Evolutionary conservation across 35 echinoderm and acorn worm species (phyloP), one percentile per base, ranked within the genome.

Genomic region (Acanthaster planci): DNA sequence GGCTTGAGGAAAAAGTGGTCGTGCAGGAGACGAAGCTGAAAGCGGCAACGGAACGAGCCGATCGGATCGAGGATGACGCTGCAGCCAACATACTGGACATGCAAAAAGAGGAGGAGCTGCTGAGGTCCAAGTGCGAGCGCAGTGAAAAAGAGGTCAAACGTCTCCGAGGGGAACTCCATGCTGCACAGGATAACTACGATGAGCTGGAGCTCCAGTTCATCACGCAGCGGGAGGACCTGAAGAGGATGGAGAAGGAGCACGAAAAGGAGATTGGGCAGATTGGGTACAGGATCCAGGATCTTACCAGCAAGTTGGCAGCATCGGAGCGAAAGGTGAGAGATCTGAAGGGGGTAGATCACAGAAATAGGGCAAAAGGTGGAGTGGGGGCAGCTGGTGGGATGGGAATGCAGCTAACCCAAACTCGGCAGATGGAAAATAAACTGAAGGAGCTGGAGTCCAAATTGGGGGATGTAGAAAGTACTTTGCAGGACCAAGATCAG

Each of bases 301-400:
- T 99, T 37, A 99, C 96, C 40, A 79, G 81, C 31, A 99, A 99
- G 64, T 76, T 99, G 39, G 88, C 88, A 15, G 40, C 86, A 39
- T 68, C 96, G 23, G 96, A 99, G 82, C 92, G 92, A 56, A 99
- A 99, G 96, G 91, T 99, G 87, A 89, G 89, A 88, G 88, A 94
- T 78, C 83, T 87, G 38, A 37, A 23, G 77, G 58, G 51, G 23
- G 55, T 89, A 55, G 86, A 82, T 55, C 72, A 80, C 59, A 89
- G 80, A 82, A 44, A 50, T 58, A 60, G 77, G 85, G 59, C 9
- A 23, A 68, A 38, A 18, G 77, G 52, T 75, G 51, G 52, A 53
- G 84, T 76, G 60, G 53, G 58, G 29, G 60, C 84, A 37, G 57
- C 81, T 16, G 64, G 64, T 26, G 64, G 64, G 64, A 35, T 72